Base-by-base conservation (phyloP, 2,113 vertebrate species). In the Malurus alboscapulatus region DNA sequence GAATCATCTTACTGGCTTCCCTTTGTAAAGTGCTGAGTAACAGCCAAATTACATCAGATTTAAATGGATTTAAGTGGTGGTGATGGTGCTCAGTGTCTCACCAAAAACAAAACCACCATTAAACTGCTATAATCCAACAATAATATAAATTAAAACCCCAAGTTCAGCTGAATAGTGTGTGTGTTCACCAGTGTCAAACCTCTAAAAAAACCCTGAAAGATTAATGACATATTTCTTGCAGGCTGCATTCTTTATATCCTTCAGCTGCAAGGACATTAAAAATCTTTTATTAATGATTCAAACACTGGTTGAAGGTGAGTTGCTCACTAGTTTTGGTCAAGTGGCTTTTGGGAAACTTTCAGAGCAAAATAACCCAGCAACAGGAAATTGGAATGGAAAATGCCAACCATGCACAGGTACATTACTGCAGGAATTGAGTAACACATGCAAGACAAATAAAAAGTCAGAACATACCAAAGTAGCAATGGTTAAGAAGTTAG, bases 371-470 rank as follows among this genome's bases (percentile, higher is more conserved):
- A 95, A 96, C 88, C 82, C 93, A 90, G 59, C 62, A 71, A 90
- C 44, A 57, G 91, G 93, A 95, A 93, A 87, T 0, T 58, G 93
- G 83, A 96, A 91, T 91, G 93, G 91, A 87, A 94, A 91, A 93
- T 47, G 94, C 88, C 92, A 86, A 92, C 63, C 97, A 97, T 95
- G 95, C 95, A 96, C 91, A 93, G 94, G 91, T 89, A 74, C 25
- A 83, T 89, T 71, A 95, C 95, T 82, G 94, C 83, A 95, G 73
- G 81, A 92, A 93, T 30, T 84, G 94, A 90, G 84, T 59, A 94
- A 96, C 78, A 96, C 97, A 97, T 97, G 97, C 97, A 98, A 94
- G 94, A 96, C 58, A 92, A 95, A 71, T 80, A 86, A 94, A 83
- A 92, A 87, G 73, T 92, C 91, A 96, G 95, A 92, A 96, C 29